Base-by-base conservation (phyloP, 1,140 invertebrate genomes). In the Drosophila sechellia region DNA sequence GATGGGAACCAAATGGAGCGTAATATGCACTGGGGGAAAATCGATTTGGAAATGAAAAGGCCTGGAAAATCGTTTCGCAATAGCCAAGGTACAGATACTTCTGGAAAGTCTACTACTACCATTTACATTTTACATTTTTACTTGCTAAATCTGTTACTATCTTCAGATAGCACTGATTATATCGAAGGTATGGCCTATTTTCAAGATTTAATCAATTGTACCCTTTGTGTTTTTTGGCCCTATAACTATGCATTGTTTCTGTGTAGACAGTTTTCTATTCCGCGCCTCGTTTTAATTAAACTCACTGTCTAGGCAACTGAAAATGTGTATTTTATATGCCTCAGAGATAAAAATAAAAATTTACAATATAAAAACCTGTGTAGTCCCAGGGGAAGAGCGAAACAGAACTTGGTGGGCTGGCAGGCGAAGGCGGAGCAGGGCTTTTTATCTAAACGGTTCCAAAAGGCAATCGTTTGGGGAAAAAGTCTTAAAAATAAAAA, bases 361-460 rank as follows among this genome's bases (percentile, higher is more conserved):
- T 27, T 75, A 75, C 63, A 69, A 55, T 70, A 70, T 70, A 70
- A 70, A 70, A 70, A 70, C 66, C 66, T 69, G 66, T 70, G 64
- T 27, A 48, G 50, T 70, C 66, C 68, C 68, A n/a, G 39, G 68
- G 64, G 66, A 3, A 39, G 4, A 5, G 35, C 35, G 8, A 43
- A 64, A 57, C 52, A 64, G 40, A 54, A 48, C 35, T 39, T 42
- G 42, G 20, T 31, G 39, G 46, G 45, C 49, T 27, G 39, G 39
- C 22, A 43, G 5, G 42, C 42, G 13, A 15, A 34, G 49, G 34
- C 40, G 39, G 42, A 73, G 54, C 25, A 25, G 48, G 37, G 54
- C 60, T 53, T 57, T 77, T 70, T 77, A 77, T 77, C 73, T 77
- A 77, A 77, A 77, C 74, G 64, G 74, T 59, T 69, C 56, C 63